Conservation (phyloP, 2,888 invertebrate genomes). For the Synergus gifuensis region DNA sequence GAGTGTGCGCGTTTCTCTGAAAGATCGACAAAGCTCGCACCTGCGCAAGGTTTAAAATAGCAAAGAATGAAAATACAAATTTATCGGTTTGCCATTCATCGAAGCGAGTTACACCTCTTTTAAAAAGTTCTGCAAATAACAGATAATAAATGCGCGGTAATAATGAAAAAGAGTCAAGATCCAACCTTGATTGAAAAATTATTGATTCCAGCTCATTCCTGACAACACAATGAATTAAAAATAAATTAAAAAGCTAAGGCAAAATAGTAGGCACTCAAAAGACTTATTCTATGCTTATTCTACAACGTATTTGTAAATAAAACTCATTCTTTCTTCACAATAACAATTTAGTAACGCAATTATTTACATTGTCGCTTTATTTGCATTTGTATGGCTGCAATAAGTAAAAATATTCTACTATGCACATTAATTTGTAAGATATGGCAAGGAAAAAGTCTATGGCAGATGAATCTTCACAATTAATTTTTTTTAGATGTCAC, state of each 20-base stretch:
- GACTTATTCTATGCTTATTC: no score
- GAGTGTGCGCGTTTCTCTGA: slow-evolving; percentile 25
- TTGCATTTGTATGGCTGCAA: slow-evolving; percentile 15
- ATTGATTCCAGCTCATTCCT: background rate
- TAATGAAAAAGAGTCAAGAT: slow-evolving; percentile 3
- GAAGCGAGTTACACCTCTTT: slow-evolving; percentile 1
- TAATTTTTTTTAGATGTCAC: background rate
- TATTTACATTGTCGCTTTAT: slow-evolving; percentile 10
- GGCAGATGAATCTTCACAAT: background rate
- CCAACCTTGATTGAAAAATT: background rate
- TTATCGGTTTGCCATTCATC: slow-evolving; percentile 19
- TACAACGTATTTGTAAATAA: background rate
- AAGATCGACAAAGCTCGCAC: slow-evolving; percentile 19
- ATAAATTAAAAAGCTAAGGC: no score
- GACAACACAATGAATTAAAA: no score
- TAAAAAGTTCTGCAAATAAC: slow-evolving; percentile 6
- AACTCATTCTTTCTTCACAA: background rate
- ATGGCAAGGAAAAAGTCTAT: background rate
- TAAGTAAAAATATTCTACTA: slow-evolving; percentile 34
- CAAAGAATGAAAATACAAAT: slow-evolving; percentile 21
- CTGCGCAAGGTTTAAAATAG: slow-evolving; percentile 28
- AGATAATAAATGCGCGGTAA: background rate
- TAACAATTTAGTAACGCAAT: background rate
- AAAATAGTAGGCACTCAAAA: no score
- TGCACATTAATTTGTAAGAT: background rate